Percentiles rank a stretch among this genome's conserved stretches.
phyloP scores from a whole-genome alignment of 2,888 invertebrate species.

The Megalurothrips usitatus region DNA sequence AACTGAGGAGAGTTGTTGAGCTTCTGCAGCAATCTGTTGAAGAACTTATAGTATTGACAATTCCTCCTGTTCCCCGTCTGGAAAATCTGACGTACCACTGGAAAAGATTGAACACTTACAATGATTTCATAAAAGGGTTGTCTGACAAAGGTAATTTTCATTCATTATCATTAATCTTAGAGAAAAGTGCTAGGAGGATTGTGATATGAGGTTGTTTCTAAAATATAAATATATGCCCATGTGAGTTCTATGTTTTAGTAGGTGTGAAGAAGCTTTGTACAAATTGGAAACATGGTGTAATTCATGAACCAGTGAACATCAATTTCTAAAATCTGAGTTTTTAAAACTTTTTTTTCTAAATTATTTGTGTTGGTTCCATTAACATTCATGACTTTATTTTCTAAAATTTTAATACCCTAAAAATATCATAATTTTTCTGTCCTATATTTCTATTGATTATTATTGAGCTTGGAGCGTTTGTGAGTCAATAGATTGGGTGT shows the following conservation, averaged over 20 bases:
- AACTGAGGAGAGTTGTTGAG: conserved; percentile 29
- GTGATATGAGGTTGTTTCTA: neutral
- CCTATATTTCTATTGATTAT: neutral
- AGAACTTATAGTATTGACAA: conserved; percentile 36
- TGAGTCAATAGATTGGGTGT: neutral
- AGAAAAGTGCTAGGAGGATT: neutral
- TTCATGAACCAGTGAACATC: neutral
- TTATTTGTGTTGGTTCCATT: neutral
- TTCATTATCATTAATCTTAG: neutral
- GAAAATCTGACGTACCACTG: conserved; percentile 31
- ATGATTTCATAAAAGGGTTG: conserved; percentile 31
- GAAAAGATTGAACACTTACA: conserved; percentile 32
- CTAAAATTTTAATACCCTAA: neutral
- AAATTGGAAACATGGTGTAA: neutral
- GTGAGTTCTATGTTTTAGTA: neutral
- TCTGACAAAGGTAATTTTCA: conserved; percentile 6
- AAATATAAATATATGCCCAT: neutral
- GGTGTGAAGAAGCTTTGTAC: neutral
- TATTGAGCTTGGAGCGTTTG: neutral
- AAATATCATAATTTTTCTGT: neutral
- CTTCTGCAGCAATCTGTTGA: conserved; percentile 28
- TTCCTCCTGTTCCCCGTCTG: conserved; percentile 38
- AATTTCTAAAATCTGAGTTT: neutral
- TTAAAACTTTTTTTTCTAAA: neutral
- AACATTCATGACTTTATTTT: too few species aligned